phyloP scores from a whole-genome alignment of 2,888 invertebrate genomes.

The Ophioninae sp. region DNA sequence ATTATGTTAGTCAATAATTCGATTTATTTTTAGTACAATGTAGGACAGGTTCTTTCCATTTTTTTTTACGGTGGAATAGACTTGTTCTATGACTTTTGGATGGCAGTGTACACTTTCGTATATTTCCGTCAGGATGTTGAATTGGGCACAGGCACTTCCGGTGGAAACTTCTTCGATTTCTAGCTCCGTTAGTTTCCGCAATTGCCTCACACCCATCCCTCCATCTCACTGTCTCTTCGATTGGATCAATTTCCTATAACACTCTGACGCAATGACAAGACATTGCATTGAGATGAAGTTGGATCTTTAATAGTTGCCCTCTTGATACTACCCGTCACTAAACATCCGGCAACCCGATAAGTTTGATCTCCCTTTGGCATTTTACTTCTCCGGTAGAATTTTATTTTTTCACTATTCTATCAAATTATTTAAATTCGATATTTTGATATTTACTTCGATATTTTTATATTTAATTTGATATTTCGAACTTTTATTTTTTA shows the following conservation, averaged over 20 bases:
- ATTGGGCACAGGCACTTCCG: slow-evolving; percentile 39
- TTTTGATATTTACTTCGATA: too few relatives aligned
- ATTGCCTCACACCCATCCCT: slow-evolving; percentile 14
- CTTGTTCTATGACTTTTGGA: background rate
- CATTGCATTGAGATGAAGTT: slow-evolving; percentile 48
- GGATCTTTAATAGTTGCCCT: slow-evolving; percentile 10
- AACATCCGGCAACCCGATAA: slow-evolving; percentile 3
- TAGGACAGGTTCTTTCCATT: too few relatives aligned
- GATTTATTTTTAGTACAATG: too few relatives aligned
- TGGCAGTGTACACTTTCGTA: background rate
- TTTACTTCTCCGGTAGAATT: too few relatives aligned
- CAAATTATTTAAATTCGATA: too few relatives aligned
- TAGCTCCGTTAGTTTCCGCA: slow-evolving; percentile 28
- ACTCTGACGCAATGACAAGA: slow-evolving; percentile 42
- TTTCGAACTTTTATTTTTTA: too few relatives aligned
- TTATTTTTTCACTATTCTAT: too few relatives aligned
- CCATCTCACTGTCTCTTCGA: slow-evolving; percentile 5
- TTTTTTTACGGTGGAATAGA: too few relatives aligned
- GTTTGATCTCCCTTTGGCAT: slow-evolving; percentile 14
- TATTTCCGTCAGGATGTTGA: slow-evolving; percentile 35
- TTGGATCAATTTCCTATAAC: background rate
- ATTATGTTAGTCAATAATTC: too few relatives aligned
- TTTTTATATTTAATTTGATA: too few relatives aligned
- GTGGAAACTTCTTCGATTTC: slow-evolving; percentile 17
- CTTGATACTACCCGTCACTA: slow-evolving; percentile 9